Evolutionary conservation across 2,888 invertebrate species (phyloP).

Genomic region (Sepiola atlantica): DNA sequence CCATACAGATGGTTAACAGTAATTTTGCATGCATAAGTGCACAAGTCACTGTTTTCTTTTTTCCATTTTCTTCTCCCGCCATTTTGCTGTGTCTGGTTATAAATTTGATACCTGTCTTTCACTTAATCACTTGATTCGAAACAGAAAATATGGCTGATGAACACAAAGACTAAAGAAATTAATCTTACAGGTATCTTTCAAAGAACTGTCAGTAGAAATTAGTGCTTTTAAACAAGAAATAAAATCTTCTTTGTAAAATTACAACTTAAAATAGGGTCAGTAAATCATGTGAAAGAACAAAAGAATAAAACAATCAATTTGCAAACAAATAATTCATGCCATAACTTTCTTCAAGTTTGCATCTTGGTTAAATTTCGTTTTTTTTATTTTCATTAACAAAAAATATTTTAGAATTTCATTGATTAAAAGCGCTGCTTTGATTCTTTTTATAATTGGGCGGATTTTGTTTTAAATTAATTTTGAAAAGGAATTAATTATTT

Average conservation of each 20-base stretch:
- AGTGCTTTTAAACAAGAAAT: not conserved
- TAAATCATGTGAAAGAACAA: not conserved
- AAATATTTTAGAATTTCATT: not conserved
- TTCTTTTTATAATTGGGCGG: not conserved
- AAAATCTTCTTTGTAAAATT: not conserved
- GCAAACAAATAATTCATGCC: not conserved
- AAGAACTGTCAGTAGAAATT: not conserved
- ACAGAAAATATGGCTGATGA: not conserved
- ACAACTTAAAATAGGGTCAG: not conserved
- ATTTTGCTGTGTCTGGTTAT: not conserved
- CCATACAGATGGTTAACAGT: not conserved
- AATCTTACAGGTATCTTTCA: not conserved
- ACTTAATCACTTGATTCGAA: not conserved
- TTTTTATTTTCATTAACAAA: not conserved
- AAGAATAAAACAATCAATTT: not conserved
- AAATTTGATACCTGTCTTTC: not conserved
- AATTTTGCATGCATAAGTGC: not conserved
- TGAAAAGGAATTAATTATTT: constrained; percentile 15
- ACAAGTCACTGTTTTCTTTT: not conserved
- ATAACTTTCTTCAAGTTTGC: not conserved
- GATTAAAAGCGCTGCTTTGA: not conserved
- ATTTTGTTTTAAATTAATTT: not conserved
- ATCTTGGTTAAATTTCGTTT: not conserved
- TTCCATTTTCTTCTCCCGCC: not conserved
- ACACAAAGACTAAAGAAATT: not conserved